A percentile compares a stretch with the other conserved stretches of the same genome.
Conservation (phyloP, 1,140 invertebrate species). For the Drosophila truncata region DNA sequence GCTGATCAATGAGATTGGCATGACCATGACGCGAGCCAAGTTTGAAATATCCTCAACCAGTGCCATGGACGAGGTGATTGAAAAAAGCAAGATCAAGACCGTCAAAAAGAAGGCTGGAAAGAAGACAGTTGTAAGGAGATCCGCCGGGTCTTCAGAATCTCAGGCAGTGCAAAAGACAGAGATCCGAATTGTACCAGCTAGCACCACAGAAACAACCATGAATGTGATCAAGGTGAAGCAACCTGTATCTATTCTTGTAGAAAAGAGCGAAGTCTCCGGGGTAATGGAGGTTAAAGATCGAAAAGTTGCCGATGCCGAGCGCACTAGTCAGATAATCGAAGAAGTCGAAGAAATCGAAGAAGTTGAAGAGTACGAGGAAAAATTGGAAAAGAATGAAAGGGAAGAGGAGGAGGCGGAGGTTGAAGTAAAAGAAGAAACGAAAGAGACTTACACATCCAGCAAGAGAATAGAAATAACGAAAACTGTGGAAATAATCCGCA, state of each 20-base stretch:
- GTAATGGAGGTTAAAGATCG: slow-evolving; percentile 82
- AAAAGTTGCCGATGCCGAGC: slow-evolving; percentile 71
- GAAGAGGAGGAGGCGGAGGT: slow-evolving; percentile 37
- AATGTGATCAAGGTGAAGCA: slow-evolving; percentile 70
- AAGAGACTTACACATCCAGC: slow-evolving; percentile 52
- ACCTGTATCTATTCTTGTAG: slow-evolving; percentile 84
- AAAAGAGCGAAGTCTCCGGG: slow-evolving; percentile 86
- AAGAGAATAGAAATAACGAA: slow-evolving; percentile 70
- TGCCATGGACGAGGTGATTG: slow-evolving; percentile 68
- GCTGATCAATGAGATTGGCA: slow-evolving; percentile 92
- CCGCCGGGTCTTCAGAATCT: slow-evolving; percentile 30
- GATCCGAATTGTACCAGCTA: slow-evolving; percentile 65
- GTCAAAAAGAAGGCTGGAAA: slow-evolving; percentile 73
- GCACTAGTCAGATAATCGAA: slow-evolving; percentile 80
- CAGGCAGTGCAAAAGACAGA: slow-evolving; percentile 59
- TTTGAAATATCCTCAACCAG: slow-evolving; percentile 87
- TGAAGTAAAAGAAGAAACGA: slow-evolving; percentile 33
- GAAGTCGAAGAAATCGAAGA: slow-evolving; percentile 73
- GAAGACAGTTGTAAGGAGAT: slow-evolving; percentile 53
- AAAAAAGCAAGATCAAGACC: slow-evolving; percentile 78
- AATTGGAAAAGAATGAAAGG: slow-evolving; percentile 44
- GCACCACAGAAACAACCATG: slow-evolving; percentile 73
- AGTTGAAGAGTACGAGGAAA: slow-evolving; percentile 47
- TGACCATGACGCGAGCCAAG: slow-evolving; percentile 92
- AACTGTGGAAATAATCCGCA: slow-evolving; percentile 74